Evolutionary conservation across 2,113 vertebrate species (phyloP).

Genomic region (Zosterops borbonicus): DNA sequence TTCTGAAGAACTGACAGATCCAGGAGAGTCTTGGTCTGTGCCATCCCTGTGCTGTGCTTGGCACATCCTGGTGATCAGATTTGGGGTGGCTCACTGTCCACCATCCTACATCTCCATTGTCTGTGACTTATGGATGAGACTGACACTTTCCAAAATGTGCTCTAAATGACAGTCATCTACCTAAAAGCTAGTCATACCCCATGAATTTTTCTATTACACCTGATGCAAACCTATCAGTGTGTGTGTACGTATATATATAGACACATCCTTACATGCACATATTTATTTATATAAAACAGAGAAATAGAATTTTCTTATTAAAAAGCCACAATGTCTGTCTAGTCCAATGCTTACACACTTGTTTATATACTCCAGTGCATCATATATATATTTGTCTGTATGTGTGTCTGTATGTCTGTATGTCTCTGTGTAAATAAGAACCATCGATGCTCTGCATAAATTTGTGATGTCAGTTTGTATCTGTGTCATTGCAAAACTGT

Average conservation of each 20-base stretch:
- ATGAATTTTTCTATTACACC: neutral
- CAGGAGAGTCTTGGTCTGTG: neutral
- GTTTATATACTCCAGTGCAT: neutral
- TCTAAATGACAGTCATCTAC: neutral
- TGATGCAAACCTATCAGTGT: neutral
- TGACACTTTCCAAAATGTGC: neutral
- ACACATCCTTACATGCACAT: no score
- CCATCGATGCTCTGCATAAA: neutral
- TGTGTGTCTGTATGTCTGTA: neutral
- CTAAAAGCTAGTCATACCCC: neutral
- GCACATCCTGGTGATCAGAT: neutral
- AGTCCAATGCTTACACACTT: neutral
- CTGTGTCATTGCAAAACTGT: neutral
- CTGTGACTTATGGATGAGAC: neutral
- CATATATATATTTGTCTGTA: neutral
- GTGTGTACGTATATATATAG: neutral
- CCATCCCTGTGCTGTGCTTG: neutral
- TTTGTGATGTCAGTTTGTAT: neutral
- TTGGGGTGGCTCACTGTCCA: neutral
- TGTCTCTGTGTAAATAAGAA: neutral
- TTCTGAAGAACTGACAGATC: neutral
- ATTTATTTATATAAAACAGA: neutral
- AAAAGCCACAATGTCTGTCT: rapidly evolving
- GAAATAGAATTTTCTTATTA: neutral
- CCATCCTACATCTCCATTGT: neutral